Evolutionary conservation across 2,888 invertebrate genomes (phyloP).

Genomic region (Magallana nippona): DNA sequence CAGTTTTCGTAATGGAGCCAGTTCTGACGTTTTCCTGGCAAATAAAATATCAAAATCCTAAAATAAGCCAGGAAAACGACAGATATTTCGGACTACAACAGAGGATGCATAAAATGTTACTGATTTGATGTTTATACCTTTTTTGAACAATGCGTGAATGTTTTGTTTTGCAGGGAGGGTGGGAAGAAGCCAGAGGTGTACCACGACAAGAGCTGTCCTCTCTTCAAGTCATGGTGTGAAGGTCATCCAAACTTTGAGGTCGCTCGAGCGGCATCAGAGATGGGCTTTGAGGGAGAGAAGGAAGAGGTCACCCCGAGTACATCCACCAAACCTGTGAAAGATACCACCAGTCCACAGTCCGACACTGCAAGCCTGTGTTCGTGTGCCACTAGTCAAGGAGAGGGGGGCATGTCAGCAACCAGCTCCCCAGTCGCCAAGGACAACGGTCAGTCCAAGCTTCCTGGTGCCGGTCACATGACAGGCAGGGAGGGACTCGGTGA

Average conservation of each 20-base stretch:
- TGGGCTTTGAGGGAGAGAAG: conserved; percentile 21
- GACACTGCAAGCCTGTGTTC: conserved; percentile 62
- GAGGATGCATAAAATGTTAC: neutral
- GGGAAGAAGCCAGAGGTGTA: conserved; percentile 71
- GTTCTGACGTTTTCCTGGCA: too few species aligned
- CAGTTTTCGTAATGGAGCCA: too few species aligned
- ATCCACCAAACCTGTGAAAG: neutral
- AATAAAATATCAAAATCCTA: too few species aligned
- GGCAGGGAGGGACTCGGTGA: neutral
- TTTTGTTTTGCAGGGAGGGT: conserved; percentile 50
- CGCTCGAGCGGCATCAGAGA: neutral
- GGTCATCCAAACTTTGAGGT: conserved; percentile 44
- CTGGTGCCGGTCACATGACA: neutral
- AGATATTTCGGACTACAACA: too few species aligned
- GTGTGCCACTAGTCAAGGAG: conserved; percentile 53
- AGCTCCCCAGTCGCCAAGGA: neutral
- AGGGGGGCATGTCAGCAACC: conserved; percentile 25
- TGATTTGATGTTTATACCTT: too few species aligned
- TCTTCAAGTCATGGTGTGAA: conserved; percentile 54
- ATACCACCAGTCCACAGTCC: conserved; percentile 45
- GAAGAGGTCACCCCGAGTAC: neutral
- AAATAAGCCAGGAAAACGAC: too few species aligned
- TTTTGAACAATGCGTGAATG: too few species aligned
- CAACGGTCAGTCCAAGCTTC: neutral
- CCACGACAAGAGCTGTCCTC: conserved; percentile 67